Evolutionary conservation across 2,113 vertebrate genomes (phyloP).

Genomic region (Ariopsis seemanni): DNA sequence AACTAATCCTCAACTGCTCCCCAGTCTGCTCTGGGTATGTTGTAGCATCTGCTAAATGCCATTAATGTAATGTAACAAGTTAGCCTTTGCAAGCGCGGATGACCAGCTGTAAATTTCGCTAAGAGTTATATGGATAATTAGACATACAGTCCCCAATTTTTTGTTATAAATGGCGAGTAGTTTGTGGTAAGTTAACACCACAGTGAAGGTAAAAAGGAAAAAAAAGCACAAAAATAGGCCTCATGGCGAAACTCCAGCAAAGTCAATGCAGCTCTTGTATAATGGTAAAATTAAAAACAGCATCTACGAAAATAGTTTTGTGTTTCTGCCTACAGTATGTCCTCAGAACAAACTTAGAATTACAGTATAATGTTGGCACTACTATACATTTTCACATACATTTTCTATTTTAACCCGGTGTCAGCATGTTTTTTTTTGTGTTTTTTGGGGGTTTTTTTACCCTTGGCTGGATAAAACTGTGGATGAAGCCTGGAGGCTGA

Average conservation of each 20-base stretch:
- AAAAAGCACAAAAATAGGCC: neutral
- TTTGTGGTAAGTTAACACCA: neutral
- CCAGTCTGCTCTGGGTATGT: no score
- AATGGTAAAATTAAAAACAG: neutral
- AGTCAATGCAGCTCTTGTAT: conserved; percentile 3
- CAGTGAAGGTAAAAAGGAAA: neutral
- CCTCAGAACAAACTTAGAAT: conserved; percentile 21
- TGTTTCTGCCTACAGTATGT: conserved; percentile 18
- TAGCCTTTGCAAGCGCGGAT: neutral
- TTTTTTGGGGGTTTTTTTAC: no score
- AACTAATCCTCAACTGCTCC: no score
- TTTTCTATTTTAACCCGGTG: conserved; percentile 9
- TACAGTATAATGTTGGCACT: conserved; percentile 41
- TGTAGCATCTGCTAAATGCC: neutral
- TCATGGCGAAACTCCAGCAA: neutral
- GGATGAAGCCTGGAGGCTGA: conserved; percentile 30
- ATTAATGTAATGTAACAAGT: neutral
- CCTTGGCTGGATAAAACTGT: conserved; percentile 16
- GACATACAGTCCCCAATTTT: neutral
- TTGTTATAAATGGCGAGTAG: neutral
- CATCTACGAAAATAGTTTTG: neutral
- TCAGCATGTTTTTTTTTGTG: conserved; percentile 4
- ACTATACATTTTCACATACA: conserved; percentile 17
- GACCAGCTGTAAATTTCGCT: neutral
- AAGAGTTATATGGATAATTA: neutral